phyloP scores from a whole-genome alignment of 2,888 invertebrate genomes.

The Perithous albicinctus region DNA sequence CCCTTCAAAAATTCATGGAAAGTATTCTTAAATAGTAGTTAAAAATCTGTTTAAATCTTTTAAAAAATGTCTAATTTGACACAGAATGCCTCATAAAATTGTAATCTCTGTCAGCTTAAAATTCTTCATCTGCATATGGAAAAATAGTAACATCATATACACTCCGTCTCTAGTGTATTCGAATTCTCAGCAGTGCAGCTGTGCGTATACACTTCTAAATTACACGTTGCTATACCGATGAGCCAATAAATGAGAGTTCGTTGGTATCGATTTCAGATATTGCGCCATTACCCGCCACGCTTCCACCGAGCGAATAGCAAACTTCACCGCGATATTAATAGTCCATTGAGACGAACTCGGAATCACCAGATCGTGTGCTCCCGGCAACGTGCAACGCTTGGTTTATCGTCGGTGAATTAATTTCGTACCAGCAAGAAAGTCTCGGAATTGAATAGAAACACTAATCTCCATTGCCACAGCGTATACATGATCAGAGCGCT shows the following conservation, averaged over 20 bases:
- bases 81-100: no score
- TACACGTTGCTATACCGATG: conserved; percentile 35
- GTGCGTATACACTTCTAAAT: conserved; percentile 12
- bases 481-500: neutral
- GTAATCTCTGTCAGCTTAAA: no score
- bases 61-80: no score
- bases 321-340: conserved; percentile 76
- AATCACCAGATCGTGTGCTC: conserved; percentile 70
- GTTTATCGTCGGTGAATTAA: conserved; percentile 55
- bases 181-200: neutral
- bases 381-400: conserved; percentile 36
- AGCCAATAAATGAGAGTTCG: conserved; percentile 46
- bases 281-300: conserved; percentile 48
- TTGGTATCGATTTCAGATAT: conserved; percentile 68
- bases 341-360: conserved; percentile 68
- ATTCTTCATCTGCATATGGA: no score
- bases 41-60: no score
- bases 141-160: no score
- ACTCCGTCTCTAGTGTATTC: neutral
- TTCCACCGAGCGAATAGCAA: conserved; percentile 69
- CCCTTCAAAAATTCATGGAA: no score
- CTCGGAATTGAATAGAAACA: conserved; percentile 55
- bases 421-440: conserved; percentile 49
- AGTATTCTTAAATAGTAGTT: no score
- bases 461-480: conserved; percentile 42